Conservation (phyloP, 2,797 vertebrate genomes). For the Galaxias olidus region DNA sequence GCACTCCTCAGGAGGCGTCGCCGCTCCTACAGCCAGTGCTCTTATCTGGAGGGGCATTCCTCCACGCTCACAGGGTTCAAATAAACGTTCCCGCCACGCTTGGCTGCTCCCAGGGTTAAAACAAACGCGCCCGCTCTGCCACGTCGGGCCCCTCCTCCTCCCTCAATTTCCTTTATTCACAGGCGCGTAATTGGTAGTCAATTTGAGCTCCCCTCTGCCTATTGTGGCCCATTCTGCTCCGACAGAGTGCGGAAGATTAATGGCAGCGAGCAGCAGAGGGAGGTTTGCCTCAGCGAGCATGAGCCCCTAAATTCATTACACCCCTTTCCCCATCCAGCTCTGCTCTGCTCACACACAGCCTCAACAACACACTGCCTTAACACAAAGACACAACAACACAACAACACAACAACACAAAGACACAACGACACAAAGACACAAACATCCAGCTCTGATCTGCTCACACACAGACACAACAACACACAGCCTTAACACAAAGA, state of each 20-base stretch:
- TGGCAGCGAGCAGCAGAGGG: constrained; percentile 79
- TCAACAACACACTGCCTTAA: constrained; percentile 40
- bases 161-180: constrained; percentile 81
- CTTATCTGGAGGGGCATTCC: constrained; percentile 41
- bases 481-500: constrained; percentile 30
- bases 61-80: constrained; percentile 72
- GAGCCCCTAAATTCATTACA: constrained; percentile 87
- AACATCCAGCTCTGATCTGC: constrained; percentile 22
- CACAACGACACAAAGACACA: neutral
- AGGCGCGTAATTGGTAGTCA: constrained; percentile 87
- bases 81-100: constrained; percentile 77
- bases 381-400: constrained; percentile 39
- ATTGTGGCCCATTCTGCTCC: constrained; percentile 84
- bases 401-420: constrained; percentile 5
- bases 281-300: constrained; percentile 81
- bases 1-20: no score
- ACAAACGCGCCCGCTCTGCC: constrained; percentile 43
- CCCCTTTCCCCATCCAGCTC: constrained; percentile 81
- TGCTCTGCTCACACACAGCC: constrained; percentile 61
- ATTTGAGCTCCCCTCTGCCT: constrained; percentile 82
- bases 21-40: no score
- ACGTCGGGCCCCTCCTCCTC: constrained; percentile 25
- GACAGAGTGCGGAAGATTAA: constrained; percentile 89
- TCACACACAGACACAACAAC: neutral
- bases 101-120: constrained; percentile 62